Base-by-base conservation (phyloP, 2,888 invertebrate genomes). In the Lepidochrysops patricia region DNA sequence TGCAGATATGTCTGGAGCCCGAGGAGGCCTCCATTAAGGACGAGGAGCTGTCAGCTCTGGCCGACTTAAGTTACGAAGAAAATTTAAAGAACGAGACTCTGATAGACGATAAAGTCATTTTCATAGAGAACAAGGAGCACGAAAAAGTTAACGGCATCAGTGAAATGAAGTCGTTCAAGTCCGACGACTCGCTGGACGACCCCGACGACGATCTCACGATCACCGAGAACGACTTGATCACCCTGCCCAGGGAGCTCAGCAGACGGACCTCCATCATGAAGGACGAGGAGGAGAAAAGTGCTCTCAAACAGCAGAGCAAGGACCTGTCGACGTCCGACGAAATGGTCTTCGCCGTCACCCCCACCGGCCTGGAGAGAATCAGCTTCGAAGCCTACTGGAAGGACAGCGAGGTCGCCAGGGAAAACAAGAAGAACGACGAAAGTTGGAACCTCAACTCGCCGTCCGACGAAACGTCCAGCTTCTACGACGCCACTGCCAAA, bases 1-100 rank as follows among this genome's bases (percentile, higher is more conserved):
- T 92, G 12, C 91, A 92, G 68, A 91, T 92, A 70, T 92, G 91
- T 67, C 80, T 92, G 25, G 92, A 92, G 64, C 91, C 91, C 13
- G 91, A 91, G 69, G 90, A 91, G 60, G 76, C 86, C 3, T 90
- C 91, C 0, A 85, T 89, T n/a, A 88, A 86, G 68, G 89, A 90
- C 19, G 90, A 90, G 32, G 89, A 89, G 57, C 68, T 89, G 27
- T 90, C 90, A 1, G 90, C 80, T 0, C 62, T 89, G 19, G 82
- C 80, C 54, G 90, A 90, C 62, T 70, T 89, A 1, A 90, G 89
- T 66, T 77, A 83, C 7, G 90, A 89, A 60, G 88, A 89, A 27
- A 79, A 76, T 52, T 71, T 69, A 60, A 80, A 80, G 64, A 69
- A 68, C 15, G 67, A 70, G 2, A 72, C 66, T 7, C 26, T 70